Conservation (phyloP, 1,140 invertebrate genomes). For the Solen grandis region DNA sequence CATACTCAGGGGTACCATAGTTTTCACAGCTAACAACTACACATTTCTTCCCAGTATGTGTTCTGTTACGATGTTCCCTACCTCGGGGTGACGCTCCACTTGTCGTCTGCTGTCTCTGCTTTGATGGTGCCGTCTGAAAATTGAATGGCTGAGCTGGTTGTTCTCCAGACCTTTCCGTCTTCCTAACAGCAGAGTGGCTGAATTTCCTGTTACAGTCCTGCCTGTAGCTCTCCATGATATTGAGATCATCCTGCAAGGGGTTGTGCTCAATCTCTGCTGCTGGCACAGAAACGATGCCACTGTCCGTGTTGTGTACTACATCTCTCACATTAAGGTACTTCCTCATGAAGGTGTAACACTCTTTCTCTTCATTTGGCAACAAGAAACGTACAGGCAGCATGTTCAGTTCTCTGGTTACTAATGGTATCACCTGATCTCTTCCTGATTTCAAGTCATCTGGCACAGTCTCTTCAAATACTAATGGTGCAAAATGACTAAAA, state of each 20-base stretch:
- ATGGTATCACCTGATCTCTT: constrained; percentile 61
- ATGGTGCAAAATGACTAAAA: constrained; percentile 92
- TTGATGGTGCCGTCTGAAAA: background rate
- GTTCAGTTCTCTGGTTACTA: constrained; percentile 64
- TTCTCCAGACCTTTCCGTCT: background rate
- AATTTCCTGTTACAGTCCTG: constrained; percentile 56
- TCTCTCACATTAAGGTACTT: constrained; percentile 71
- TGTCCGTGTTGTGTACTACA: constrained; percentile 53
- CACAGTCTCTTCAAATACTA: constrained; percentile 79
- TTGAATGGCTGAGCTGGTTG: background rate
- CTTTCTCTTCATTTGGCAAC: constrained; percentile 65
- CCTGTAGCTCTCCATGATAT: constrained; percentile 62
- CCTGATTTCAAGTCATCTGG: background rate
- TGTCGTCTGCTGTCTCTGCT: background rate
- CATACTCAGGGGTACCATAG: constrained; percentile 60
- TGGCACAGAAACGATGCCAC: constrained; percentile 54
- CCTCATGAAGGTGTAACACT: constrained; percentile 63
- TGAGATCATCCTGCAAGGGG: constrained; percentile 58
- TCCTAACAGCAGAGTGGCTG: background rate
- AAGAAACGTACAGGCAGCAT: constrained; percentile 70
- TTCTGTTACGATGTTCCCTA: background rate
- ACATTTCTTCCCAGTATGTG: constrained; percentile 56
- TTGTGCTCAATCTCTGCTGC: constrained; percentile 58
- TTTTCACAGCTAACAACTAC: constrained; percentile 61
- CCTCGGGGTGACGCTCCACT: background rate